Conservation (phyloP, 2,113 vertebrate genomes). For the Callipepla squamata region DNA sequence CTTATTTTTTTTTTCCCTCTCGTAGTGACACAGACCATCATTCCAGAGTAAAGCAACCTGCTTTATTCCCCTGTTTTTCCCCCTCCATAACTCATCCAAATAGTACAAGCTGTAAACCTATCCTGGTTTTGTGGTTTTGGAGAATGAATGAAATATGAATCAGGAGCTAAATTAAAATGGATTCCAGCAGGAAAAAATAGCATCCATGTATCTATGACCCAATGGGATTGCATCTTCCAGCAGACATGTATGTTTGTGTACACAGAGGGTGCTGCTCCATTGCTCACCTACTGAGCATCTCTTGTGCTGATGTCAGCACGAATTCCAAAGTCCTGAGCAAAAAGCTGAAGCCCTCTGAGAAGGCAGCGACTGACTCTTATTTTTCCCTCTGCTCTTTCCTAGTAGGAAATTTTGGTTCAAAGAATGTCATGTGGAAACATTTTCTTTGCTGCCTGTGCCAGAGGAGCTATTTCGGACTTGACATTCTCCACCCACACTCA, state of each 20-base stretch:
- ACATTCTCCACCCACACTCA: slow-evolving; percentile 83
- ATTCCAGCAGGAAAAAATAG: slow-evolving; percentile 88
- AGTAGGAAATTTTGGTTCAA: slow-evolving; percentile 68
- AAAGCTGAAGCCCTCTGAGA: neutral
- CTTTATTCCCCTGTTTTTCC: neutral
- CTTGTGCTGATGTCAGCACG: slow-evolving; percentile 55
- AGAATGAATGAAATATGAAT: slow-evolving; percentile 90
- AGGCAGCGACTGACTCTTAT: neutral
- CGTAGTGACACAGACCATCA: neutral
- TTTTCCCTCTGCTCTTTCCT: slow-evolving; percentile 51
- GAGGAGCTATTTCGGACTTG: slow-evolving; percentile 86
- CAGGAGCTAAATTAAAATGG: slow-evolving; percentile 92
- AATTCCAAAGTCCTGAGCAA: slow-evolving; percentile 46
- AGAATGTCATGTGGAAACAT: slow-evolving; percentile 79
- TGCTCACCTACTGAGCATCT: slow-evolving; percentile 54
- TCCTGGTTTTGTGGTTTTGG: slow-evolving; percentile 85
- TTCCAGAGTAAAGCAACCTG: neutral
- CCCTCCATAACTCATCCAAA: slow-evolving; percentile 47
- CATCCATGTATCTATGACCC: slow-evolving; percentile 81
- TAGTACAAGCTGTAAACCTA: slow-evolving; percentile 82
- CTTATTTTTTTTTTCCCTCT: neutral
- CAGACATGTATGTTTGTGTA: neutral
- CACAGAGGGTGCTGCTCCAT: neutral
- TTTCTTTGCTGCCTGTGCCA: slow-evolving; percentile 77
- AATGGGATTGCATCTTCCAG: slow-evolving; percentile 76